Conservation (phyloP, 2,113 vertebrate genomes). For the Cichladusa arquata region DNA sequence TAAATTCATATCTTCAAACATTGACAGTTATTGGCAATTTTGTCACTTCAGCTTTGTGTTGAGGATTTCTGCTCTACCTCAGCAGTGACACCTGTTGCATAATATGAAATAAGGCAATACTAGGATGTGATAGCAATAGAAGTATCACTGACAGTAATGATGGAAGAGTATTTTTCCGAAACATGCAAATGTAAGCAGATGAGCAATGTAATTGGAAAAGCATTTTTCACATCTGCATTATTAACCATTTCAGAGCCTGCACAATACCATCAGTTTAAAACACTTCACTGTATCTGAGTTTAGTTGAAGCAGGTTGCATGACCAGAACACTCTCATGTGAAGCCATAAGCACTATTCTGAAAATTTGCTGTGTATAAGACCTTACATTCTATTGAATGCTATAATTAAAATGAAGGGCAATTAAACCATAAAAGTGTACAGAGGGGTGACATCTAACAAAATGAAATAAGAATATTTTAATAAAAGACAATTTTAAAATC, state of each 20-base stretch:
- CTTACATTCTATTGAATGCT: not conserved
- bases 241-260: not conserved
- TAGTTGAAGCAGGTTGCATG: not conserved
- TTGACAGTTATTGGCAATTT: not conserved
- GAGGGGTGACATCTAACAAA: not conserved
- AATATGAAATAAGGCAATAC: not conserved
- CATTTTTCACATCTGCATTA: not conserved
- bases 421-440: not conserved
- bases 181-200: not conserved
- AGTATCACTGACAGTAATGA: not conserved
- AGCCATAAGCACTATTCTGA: not conserved
- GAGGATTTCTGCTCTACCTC: not conserved
- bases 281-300: not conserved
- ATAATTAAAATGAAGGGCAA: not conserved
- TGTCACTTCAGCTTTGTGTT: not conserved
- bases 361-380: not conserved
- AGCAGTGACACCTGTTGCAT: not conserved
- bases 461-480: not conserved
- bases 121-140: not conserved
- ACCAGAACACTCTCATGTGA: not conserved
- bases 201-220: not conserved
- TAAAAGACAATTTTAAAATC: not conserved
- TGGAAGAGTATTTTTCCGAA: not conserved
- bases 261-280: not conserved
- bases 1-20: not conserved